Conservation (phyloP, 2,797 vertebrate species). For the Pseudochromis fuscus region DNA sequence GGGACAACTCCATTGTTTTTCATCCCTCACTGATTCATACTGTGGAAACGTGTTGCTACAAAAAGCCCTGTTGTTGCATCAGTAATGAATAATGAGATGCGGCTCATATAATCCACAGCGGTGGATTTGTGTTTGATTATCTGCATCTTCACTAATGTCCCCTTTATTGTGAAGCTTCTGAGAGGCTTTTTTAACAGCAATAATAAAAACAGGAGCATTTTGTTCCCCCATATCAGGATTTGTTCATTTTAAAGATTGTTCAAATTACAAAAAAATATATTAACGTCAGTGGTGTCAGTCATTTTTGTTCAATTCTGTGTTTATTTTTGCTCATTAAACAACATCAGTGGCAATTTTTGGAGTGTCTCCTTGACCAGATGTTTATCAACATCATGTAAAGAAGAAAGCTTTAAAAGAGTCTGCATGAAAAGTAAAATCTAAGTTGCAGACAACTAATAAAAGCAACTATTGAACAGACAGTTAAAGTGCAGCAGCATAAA, state of each 20-base stretch:
- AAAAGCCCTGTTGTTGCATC: conserved; percentile 48
- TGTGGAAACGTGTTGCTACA: conserved; percentile 17
- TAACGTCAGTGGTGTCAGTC: too few relatives aligned
- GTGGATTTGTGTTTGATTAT: conserved; percentile 14
- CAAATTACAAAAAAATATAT: background rate
- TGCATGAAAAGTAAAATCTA: too few relatives aligned
- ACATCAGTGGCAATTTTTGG: too few relatives aligned
- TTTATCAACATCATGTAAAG: too few relatives aligned
- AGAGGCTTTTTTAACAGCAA: background rate
- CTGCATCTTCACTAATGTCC: background rate
- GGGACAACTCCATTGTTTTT: conserved; percentile 7
- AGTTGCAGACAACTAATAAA: too few relatives aligned
- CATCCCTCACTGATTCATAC: background rate
- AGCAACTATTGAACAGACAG: too few relatives aligned
- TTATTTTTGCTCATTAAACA: too few relatives aligned
- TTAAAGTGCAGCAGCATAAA: too few relatives aligned
- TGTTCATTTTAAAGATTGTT: background rate
- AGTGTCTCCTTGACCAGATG: too few relatives aligned
- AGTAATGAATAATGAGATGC: conserved; percentile 29
- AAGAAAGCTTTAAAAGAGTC: too few relatives aligned
- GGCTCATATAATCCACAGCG: conserved; percentile 4
- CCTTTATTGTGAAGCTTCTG: background rate
- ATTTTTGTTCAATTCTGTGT: too few relatives aligned
- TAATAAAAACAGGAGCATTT: background rate
- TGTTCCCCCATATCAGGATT: background rate